phyloP scores from a whole-genome alignment of 2,797 vertebrate genomes.

The Momotus momota region DNA sequence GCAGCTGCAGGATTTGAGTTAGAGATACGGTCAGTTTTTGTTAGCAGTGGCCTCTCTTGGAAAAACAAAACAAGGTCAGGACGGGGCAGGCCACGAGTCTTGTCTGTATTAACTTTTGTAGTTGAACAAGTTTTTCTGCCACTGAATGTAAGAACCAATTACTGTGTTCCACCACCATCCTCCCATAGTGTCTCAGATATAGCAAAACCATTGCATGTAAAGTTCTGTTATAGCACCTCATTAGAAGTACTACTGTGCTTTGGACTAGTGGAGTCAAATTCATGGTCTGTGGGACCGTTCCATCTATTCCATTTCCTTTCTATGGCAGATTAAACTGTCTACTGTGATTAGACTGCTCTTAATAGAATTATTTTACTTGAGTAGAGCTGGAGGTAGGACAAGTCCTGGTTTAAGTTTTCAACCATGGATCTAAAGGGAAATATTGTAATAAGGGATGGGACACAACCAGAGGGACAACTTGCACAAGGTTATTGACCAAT shows the following conservation, averaged over 20 bases:
- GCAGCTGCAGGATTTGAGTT: neutral
- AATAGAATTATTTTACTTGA: neutral
- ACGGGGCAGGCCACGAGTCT: neutral
- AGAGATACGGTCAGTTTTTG: neutral
- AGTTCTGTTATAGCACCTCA: neutral
- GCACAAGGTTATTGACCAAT: neutral
- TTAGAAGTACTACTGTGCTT: neutral
- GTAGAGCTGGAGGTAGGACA: neutral
- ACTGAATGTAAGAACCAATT: neutral
- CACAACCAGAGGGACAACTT: neutral
- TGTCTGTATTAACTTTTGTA: constrained; percentile 42
- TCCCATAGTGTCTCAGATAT: neutral
- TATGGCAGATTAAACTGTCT: neutral
- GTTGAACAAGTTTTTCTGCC: constrained; percentile 57
- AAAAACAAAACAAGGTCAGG: constrained; percentile 15
- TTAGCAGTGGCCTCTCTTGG: neutral
- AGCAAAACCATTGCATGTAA: neutral
- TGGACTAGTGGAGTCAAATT: neutral
- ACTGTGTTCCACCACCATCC: neutral
- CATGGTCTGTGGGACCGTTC: accelerated
- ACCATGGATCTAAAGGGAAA: neutral
- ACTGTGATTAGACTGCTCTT: neutral
- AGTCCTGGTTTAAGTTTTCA: neutral
- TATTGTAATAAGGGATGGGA: neutral
- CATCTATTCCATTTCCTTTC: neutral